phyloP scores from a whole-genome alignment of 2,888 invertebrate species.

The Andrena fulva region DNA sequence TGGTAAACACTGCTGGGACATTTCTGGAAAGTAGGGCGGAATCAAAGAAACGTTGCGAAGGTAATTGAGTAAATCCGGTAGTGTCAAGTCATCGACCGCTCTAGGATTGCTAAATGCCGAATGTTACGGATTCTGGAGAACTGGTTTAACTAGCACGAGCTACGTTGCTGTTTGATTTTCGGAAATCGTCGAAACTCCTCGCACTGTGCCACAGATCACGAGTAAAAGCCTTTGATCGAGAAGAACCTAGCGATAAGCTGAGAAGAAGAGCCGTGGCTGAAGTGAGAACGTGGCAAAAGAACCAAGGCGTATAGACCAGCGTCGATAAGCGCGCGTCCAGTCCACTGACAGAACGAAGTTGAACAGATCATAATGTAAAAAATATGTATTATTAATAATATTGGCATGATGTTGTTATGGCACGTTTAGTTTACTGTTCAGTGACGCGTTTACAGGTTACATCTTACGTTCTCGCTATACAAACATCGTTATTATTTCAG shows the following conservation, averaged over 20 bases:
- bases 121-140: neutral
- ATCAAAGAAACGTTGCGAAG: neutral
- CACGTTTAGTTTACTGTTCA: slow-evolving; percentile 83
- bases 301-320: slow-evolving; percentile 52
- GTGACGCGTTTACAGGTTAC: slow-evolving; percentile 74
- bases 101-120: neutral
- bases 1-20: neutral
- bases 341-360: slow-evolving; percentile 75
- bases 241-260: slow-evolving; percentile 44
- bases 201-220: neutral
- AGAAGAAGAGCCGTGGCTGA: slow-evolving; percentile 41
- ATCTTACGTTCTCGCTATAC: slow-evolving; percentile 63
- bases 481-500: slow-evolving; percentile 59
- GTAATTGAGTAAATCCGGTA: neutral
- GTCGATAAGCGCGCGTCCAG: slow-evolving; percentile 38
- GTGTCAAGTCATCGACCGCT: neutral
- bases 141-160: too few species aligned
- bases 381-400: slow-evolving; percentile 82
- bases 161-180: neutral
- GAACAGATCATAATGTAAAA: slow-evolving; percentile 79
- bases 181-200: neutral
- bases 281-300: slow-evolving; percentile 43
- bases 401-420: slow-evolving; percentile 85
- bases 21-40: neutral
- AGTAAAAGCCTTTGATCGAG: slow-evolving; percentile 39